Evolutionary conservation across 2,888 invertebrate genomes (phyloP).

Genomic region (Merodon equestris): DNA sequence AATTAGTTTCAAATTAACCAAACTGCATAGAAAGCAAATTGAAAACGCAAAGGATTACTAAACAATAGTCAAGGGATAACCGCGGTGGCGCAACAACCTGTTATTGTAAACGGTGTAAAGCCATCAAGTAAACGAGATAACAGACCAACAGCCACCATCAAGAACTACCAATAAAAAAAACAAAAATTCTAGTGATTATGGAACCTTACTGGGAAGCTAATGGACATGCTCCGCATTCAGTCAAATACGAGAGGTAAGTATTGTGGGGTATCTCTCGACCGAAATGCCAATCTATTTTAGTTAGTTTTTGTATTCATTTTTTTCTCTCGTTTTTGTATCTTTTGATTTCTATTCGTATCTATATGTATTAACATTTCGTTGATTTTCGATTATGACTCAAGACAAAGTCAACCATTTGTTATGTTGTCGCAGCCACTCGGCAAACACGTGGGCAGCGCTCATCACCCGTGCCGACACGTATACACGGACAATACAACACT

Average conservation of each 20-base stretch:
- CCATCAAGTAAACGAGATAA: slow-evolving; percentile 34
- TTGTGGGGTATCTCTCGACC: slow-evolving; percentile 47
- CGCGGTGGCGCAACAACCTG: slow-evolving; percentile 49
- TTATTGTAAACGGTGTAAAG: slow-evolving; percentile 20
- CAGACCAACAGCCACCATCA: slow-evolving; percentile 34
- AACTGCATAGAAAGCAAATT: slow-evolving; percentile 66
- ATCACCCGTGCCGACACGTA: slow-evolving; percentile 8
- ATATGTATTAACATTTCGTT: neutral
- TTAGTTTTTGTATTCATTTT: slow-evolving; percentile 7
- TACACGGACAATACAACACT: neutral
- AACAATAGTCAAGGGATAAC: slow-evolving; percentile 9
- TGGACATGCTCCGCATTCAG: slow-evolving; percentile 79
- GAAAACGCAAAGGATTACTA: slow-evolving; percentile 39
- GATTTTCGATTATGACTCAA: neutral
- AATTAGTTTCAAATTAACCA: slow-evolving; percentile 16
- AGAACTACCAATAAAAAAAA: slow-evolving; percentile 50
- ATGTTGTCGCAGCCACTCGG: slow-evolving; percentile 13
- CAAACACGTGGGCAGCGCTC: slow-evolving; percentile 33
- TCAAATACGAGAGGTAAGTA: slow-evolving; percentile 79
- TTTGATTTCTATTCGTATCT: slow-evolving; percentile 3
- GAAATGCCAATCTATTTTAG: slow-evolving; percentile 26
- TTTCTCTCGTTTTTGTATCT: slow-evolving; percentile 3
- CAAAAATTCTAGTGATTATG: slow-evolving; percentile 71
- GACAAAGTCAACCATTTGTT: neutral
- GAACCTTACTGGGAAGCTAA: slow-evolving; percentile 79